Evolutionary conservation across 2,113 vertebrate species (phyloP), one percentile per base, ranked within the genome.

Genomic region (Callipepla californica): DNA sequence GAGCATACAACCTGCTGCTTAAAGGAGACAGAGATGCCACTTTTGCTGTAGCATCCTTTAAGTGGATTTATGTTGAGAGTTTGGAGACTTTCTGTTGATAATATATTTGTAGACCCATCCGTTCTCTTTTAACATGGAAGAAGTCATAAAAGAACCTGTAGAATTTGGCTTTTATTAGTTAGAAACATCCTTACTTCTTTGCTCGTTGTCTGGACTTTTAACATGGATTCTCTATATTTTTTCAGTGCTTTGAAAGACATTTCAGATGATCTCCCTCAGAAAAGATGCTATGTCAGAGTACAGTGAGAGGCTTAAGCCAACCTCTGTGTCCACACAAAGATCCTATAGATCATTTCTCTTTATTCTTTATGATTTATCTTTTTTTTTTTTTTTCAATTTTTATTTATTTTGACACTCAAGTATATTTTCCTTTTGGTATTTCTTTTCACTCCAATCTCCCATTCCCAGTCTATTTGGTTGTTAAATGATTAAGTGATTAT

Each of bases 401-500:
- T 40, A 40, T 58, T 40, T 53, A 3, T 76, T 89, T 87, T 26
- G 4, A 48, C 42, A 51, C 18, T 11, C 57, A 28, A 40, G 3
- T 73, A 83, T 75, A 44, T 92, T 92, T 95, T 91, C 20, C 14
- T 57, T 82, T 79, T 73, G 25, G 30, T 82, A 13, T 90, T 96
- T 76, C 13, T 34, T 32, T 26, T 42, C 79, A n/a, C 7, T 86
- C 25, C 18, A 28, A 47, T 73, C 40, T 85, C 14, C 26, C n/a
- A 50, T 92, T 91, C 22, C n/a, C 34, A 13, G 11, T 73, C 11
- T 36, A 88, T 89, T 82, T 85, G 78, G 74, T 80, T 93, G 23
- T 72, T 95, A 89, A 96, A 92, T 86, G 84, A 94, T 67, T 80
- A 94, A 94, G 79, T 81, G 74, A 94, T 76, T 66, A 92, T 89